These are phyloP conservation scores for Diabrotica undecimpunctata DNA, from an alignment of 1,140 invertebrate species.

Conservation along the genomic window DNA sequence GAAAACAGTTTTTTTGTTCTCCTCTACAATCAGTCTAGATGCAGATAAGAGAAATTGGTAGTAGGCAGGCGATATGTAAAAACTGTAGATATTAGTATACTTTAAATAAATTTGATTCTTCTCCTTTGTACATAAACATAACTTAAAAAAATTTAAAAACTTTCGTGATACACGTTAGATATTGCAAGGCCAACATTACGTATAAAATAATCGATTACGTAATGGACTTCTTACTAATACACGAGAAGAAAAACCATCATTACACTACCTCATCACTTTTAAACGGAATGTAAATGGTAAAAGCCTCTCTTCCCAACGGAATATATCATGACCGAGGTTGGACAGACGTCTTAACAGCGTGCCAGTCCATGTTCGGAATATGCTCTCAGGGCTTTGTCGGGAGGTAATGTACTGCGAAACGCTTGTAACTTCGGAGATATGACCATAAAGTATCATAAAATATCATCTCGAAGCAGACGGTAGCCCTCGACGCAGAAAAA, in stretches of 20 bases:
- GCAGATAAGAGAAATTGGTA: too few species aligned
- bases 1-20: too few species aligned
- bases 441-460: conserved; percentile 22
- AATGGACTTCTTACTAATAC: neutral
- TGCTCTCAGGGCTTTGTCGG: conserved; percentile 24
- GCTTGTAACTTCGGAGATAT: conserved; percentile 25
- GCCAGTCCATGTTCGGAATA: conserved; percentile 16
- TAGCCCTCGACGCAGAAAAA: neutral
- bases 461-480: conserved; percentile 9
- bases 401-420: conserved; percentile 26
- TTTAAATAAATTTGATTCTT: neutral
- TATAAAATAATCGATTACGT: too few species aligned
- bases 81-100: too few species aligned
- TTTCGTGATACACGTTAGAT: too few species aligned
- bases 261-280: neutral
- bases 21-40: too few species aligned
- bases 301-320: neutral
- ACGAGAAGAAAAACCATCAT: neutral
- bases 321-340: neutral
- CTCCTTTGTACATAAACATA: neutral
- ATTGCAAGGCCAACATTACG: too few species aligned
- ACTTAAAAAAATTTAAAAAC: neutral
- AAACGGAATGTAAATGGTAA: too few species aligned
- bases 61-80: too few species aligned
- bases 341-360: conserved; percentile 10